phyloP scores from a whole-genome alignment of 2,888 invertebrate species.

The Actias luna region DNA sequence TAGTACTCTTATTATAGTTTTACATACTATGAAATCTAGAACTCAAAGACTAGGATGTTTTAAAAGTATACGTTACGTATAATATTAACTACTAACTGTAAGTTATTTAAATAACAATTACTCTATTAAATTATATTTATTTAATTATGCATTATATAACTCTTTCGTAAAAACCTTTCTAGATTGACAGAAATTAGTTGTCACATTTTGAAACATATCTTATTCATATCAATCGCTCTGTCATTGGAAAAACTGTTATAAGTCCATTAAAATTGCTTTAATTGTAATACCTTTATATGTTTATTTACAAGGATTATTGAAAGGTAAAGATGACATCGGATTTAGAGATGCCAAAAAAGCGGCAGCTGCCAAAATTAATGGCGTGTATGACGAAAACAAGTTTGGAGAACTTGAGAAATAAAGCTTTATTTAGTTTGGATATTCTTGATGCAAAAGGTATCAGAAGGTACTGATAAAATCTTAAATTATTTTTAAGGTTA shows the following conservation, averaged over 20 bases:
- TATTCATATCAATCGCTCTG: background rate
- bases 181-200: background rate
- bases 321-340: constrained; percentile 14
- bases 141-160: too few relatives aligned
- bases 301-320: background rate
- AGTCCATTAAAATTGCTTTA: background rate
- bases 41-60: background rate
- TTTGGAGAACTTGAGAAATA: constrained; percentile 62
- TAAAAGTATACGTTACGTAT: background rate
- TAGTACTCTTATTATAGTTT: too few relatives aligned
- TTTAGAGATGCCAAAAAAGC: constrained; percentile 31
- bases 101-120: too few relatives aligned
- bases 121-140: background rate
- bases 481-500: constrained; percentile 10
- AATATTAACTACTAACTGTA: background rate
- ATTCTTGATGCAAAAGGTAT: constrained; percentile 66
- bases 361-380: constrained; percentile 65
- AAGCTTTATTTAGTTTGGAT: constrained; percentile 55
- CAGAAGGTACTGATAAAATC: constrained; percentile 49
- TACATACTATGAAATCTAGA: too few relatives aligned
- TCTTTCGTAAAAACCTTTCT: background rate
- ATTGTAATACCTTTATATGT: background rate
- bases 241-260: background rate
- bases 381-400: constrained; percentile 71
- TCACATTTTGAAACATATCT: background rate